A percentile compares a stretch with the other conserved stretches of the same genome.
Evolutionary conservation across 2,113 vertebrate genomes (phyloP).

Genomic region (Fukomys damarensis): DNA sequence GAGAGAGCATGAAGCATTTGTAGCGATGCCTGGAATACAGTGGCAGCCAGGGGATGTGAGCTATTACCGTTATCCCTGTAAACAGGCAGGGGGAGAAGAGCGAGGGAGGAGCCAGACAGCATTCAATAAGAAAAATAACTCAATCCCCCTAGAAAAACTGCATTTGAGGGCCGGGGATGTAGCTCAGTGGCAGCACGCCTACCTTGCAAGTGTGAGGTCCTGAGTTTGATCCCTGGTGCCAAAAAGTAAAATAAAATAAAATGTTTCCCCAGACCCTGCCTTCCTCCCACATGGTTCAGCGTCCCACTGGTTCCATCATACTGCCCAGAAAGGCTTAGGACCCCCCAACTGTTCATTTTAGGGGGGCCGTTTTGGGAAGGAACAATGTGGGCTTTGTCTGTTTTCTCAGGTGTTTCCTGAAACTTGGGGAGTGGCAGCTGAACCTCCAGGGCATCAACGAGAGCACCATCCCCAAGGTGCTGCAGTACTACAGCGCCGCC

Average conservation of each 20-base stretch:
- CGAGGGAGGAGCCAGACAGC: not conserved
- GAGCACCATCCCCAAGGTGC: slow-evolving; percentile 97
- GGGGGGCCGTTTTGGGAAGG: not conserved
- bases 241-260: no score
- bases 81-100: not conserved
- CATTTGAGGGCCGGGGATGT: no score
- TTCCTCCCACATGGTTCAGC: not conserved
- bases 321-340: not conserved
- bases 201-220: no score
- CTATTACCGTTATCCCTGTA: not conserved
- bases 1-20: no score
- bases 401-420: slow-evolving; percentile 94
- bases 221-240: no score
- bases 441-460: slow-evolving; percentile 99
- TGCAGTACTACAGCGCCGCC: slow-evolving; percentile 98
- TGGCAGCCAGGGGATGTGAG: accelerated
- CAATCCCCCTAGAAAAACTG: not conserved
- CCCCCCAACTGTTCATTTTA: not conserved
- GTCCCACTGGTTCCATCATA: not conserved
- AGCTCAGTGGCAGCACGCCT: no score
- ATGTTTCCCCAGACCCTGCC: not conserved
- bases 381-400: not conserved
- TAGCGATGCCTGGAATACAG: not conserved
- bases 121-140: not conserved
- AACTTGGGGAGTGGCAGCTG: slow-evolving; percentile 98